These are phyloP conservation scores for Guaruba guarouba DNA, from an alignment of 2,113 vertebrate species.

Conservation along the genomic window DNA sequence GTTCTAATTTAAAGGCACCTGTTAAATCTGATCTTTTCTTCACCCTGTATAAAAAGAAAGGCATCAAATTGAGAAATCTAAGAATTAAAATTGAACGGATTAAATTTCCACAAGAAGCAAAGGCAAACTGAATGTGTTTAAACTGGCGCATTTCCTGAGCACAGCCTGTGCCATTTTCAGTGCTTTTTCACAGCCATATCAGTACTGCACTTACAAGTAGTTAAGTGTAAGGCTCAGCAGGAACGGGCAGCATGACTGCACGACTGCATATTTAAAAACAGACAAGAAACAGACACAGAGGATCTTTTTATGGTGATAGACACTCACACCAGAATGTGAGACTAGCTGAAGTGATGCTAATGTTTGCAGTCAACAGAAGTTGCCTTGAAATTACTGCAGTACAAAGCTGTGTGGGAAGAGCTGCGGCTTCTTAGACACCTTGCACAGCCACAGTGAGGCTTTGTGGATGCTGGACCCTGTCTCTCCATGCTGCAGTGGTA, in stretches of 20 bases:
- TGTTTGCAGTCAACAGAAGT: constrained; percentile 54
- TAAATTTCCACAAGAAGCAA: neutral
- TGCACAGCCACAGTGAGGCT: rapidly evolving
- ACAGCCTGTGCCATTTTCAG: constrained; percentile 54
- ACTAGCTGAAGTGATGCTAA: constrained; percentile 43
- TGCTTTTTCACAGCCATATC: constrained; percentile 38
- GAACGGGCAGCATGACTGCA: constrained; percentile 37
- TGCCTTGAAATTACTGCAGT: constrained; percentile 21
- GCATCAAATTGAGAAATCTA: neutral
- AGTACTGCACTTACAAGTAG: constrained; percentile 38
- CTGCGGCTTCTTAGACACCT: neutral
- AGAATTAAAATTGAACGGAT: neutral
- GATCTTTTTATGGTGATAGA: constrained; percentile 56
- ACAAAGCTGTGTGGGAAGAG: constrained; percentile 11
- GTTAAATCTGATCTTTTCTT: constrained; percentile 86
- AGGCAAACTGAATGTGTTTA: constrained; percentile 6
- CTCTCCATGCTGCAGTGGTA: rapidly evolving
- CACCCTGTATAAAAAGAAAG: constrained; percentile 80
- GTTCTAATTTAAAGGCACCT: constrained; percentile 91
- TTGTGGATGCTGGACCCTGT: neutral
- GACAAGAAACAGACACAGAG: constrained; percentile 48
- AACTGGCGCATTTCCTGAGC: constrained; percentile 31
- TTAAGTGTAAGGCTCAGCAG: constrained; percentile 50
- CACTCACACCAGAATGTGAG: constrained; percentile 53
- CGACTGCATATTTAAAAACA: constrained; percentile 47